A percentile compares a stretch with the other conserved stretches of the same genome.
Evolutionary conservation across 2,113 vertebrate species (phyloP).

Genomic region (Taxidea taxus): DNA sequence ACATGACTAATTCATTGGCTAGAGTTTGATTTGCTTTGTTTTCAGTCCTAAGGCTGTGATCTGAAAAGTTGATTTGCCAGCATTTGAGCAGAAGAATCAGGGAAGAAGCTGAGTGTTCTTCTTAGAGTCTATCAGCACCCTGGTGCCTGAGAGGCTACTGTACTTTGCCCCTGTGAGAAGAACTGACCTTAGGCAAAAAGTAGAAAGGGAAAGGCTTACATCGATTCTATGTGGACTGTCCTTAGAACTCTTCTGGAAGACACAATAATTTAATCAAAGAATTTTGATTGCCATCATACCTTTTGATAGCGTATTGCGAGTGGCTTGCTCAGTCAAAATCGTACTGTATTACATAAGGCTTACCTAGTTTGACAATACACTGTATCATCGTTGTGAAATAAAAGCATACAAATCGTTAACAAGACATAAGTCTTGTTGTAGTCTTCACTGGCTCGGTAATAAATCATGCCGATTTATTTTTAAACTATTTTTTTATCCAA

Average conservation of each 20-base stretch:
- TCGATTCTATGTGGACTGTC: neutral
- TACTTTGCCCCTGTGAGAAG: neutral
- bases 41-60: neutral
- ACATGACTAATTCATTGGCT: conserved; percentile 18
- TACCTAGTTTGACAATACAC: neutral
- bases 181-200: neutral
- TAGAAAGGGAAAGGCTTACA: neutral
- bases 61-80: neutral
- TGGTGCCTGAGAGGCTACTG: conserved; percentile 21
- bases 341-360: neutral
- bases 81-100: neutral
- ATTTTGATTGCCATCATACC: neutral
- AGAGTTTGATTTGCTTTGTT: neutral
- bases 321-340: neutral
- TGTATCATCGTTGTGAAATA: neutral
- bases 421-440: neutral
- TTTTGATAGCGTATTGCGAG: neutral
- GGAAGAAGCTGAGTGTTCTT: neutral
- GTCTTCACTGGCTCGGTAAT: neutral
- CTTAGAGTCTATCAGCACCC: neutral
- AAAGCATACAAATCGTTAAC: neutral
- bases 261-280: conserved; percentile 1
- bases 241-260: conserved; percentile 46
- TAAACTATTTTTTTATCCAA: conserved; percentile 13
- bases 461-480: conserved; percentile 38